Conservation (phyloP, 2,797 vertebrate genomes). For the Dicrostonyx torquatus region DNA sequence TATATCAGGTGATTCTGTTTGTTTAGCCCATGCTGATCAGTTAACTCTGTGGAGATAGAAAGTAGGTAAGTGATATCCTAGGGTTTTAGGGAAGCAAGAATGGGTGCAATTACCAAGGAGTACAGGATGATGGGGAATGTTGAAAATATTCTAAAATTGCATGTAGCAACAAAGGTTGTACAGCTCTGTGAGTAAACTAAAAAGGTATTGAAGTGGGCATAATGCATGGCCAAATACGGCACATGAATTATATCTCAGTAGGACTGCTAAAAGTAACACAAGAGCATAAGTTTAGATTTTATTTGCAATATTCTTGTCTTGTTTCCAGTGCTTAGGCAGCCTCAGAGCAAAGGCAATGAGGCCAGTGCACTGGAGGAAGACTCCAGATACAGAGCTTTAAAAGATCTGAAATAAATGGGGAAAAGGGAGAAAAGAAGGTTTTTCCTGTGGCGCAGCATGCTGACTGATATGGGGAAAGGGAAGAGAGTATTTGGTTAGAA, state of each 20-base stretch:
- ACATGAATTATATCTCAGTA: constrained; percentile 11
- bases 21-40: background rate
- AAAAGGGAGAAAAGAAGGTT: background rate
- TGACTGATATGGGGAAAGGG: background rate
- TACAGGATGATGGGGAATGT: background rate
- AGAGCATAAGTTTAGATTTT: background rate
- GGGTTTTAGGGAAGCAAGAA: background rate
- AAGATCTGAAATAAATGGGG: constrained; percentile 49
- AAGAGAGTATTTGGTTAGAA: background rate
- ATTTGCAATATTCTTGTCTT: constrained; percentile 6
- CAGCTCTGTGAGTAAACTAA: background rate
- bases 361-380: background rate
- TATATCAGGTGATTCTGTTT: background rate
- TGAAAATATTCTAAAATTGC: constrained; percentile 13
- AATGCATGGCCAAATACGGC: background rate
- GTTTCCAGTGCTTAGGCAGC: background rate
- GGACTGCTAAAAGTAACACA: background rate
- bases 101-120: background rate
- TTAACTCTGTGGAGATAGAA: background rate
- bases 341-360: background rate
- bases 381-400: constrained; percentile 42
- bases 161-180: background rate
- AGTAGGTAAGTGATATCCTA: background rate
- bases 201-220: background rate
- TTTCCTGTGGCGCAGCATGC: background rate